Percentiles rank a stretch among this genome's conserved stretches.
phyloP scores from a whole-genome alignment of 2,797 vertebrate genomes.

The Falco novaeseelandiae region DNA sequence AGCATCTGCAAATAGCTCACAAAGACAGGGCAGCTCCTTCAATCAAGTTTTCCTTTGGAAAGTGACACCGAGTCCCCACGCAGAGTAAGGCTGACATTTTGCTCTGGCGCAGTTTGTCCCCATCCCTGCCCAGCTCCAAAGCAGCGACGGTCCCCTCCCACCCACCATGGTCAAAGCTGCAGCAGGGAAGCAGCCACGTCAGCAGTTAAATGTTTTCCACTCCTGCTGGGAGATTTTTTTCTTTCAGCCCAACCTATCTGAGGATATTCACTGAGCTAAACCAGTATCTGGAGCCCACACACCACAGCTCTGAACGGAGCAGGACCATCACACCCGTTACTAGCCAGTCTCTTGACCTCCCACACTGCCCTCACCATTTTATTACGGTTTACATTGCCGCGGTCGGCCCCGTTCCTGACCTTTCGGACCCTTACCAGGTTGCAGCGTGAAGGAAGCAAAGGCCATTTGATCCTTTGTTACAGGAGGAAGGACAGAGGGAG shows the following conservation, averaged over 20 bases:
- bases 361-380: accelerated
- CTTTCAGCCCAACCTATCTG: background rate
- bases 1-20: background rate
- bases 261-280: background rate
- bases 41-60: background rate
- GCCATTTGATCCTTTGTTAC: background rate
- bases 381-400: background rate
- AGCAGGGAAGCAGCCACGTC: background rate
- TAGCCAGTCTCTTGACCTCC: background rate
- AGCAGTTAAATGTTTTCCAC: background rate
- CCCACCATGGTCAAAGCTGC: background rate
- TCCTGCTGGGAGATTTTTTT: background rate
- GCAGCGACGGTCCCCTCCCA: accelerated
- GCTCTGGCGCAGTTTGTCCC: background rate
- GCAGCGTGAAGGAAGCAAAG: background rate
- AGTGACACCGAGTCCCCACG: background rate
- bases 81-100: background rate
- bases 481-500: background rate
- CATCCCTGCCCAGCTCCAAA: background rate
- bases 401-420: background rate
- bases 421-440: background rate
- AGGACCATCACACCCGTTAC: background rate
- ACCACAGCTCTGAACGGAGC: background rate
- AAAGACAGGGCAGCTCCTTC: background rate
- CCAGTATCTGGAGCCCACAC: background rate